Percentiles rank a stretch among this genome's conserved stretches.
These are phyloP conservation scores for Hartigia nigra DNA, from an alignment of 2,888 invertebrate genomes.

Conservation along the genomic window DNA sequence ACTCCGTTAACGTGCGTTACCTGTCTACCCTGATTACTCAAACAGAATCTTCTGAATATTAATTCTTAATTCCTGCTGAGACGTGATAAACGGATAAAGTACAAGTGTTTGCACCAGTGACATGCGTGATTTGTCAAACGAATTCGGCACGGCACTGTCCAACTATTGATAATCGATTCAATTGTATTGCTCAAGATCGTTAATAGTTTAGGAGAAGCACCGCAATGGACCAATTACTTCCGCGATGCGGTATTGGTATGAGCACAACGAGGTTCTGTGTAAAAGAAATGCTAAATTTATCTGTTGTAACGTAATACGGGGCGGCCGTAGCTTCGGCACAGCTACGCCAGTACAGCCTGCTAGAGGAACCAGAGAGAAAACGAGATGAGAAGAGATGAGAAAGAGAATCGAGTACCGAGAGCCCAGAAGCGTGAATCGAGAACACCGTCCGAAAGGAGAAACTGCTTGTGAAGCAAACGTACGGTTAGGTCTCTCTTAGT, in stretches of 20 bases:
- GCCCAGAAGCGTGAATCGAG: slow-evolving; percentile 1
- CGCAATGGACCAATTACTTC: slow-evolving; percentile 62
- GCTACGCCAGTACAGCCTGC: background rate
- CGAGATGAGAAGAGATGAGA: background rate
- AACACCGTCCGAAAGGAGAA: slow-evolving; percentile 25
- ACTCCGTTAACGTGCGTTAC: background rate
- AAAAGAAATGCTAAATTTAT: slow-evolving; percentile 65
- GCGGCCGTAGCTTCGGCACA: slow-evolving; percentile 6
- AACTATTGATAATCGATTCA: background rate
- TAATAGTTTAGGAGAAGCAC: background rate
- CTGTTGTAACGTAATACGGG: slow-evolving; percentile 63
- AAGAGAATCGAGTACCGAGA: slow-evolving; percentile 20
- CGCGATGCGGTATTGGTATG: slow-evolving; percentile 61
- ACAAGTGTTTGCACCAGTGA: background rate
- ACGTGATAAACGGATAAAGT: background rate
- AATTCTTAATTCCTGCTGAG: background rate
- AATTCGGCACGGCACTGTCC: background rate
- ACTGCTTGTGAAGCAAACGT: slow-evolving; percentile 4
- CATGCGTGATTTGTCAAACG: background rate
- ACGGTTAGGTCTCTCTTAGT: background rate
- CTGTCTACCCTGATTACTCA: background rate
- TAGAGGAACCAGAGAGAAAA: background rate
- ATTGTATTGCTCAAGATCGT: background rate
- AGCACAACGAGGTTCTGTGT: slow-evolving; percentile 55
- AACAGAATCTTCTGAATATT: background rate